Percentiles rank a stretch among this genome's conserved stretches.
phyloP scores from a whole-genome alignment of 2,888 invertebrate species.

The Oxyscelio sp. region DNA sequence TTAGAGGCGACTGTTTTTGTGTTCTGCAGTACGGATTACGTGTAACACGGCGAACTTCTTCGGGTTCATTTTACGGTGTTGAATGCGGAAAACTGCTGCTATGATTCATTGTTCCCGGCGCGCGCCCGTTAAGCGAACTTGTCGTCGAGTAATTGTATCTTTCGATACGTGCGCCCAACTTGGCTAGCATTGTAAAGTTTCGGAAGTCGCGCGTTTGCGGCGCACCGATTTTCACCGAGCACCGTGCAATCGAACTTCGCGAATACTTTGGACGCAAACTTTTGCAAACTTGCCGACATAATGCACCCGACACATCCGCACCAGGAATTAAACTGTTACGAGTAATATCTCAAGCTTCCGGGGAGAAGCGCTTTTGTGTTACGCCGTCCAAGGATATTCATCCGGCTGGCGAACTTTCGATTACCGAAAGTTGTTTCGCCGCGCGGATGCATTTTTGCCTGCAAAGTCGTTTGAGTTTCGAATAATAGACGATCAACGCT shows the following conservation, averaged over 20 bases:
- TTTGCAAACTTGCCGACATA: constrained; percentile 6
- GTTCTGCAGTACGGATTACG: constrained; percentile 14
- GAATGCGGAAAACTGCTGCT: constrained; percentile 13
- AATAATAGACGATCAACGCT: no score
- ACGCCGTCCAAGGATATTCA: not conserved
- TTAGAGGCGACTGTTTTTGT: not conserved
- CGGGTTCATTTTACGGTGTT: constrained; percentile 25
- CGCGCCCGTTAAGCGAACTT: constrained; percentile 44
- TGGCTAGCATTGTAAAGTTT: constrained; percentile 19
- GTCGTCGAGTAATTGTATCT: constrained; percentile 41
- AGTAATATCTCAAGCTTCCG: not conserved
- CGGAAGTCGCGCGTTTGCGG: not conserved
- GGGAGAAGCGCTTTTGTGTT: not conserved
- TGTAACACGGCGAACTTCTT: no score
- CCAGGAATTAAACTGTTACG: not conserved
- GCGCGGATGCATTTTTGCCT: no score
- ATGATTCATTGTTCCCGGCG: constrained; percentile 39
- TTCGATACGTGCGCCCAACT: constrained; percentile 23
- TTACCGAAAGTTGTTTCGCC: no score
- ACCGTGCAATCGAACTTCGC: constrained; percentile 2
- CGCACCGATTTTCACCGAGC: constrained; percentile 10
- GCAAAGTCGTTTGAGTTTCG: no score
- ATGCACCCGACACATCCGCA: constrained; percentile 5
- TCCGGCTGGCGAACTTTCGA: not conserved
- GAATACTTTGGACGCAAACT: constrained; percentile 16